Conservation (phyloP, 2,113 vertebrate genomes). For the Oryzias celebensis region DNA sequence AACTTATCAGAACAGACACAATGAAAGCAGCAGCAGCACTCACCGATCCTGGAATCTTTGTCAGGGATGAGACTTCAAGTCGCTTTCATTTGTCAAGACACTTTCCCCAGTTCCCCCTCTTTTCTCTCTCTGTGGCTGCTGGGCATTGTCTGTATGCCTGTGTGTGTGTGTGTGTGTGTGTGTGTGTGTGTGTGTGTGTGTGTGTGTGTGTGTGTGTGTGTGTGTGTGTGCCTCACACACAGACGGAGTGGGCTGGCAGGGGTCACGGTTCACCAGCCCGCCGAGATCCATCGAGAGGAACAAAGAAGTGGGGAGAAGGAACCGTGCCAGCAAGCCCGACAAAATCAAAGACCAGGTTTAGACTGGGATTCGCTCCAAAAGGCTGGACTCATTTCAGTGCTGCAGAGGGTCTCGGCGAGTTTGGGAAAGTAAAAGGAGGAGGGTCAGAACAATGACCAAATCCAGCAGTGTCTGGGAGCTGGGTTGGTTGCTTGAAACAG, state of each 20-base stretch:
- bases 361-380: constrained; percentile 74
- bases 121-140: constrained; percentile 37
- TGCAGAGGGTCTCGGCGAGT: constrained; percentile 45
- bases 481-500: constrained; percentile 50
- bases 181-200: constrained; percentile 26
- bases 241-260: constrained; percentile 76
- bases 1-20: constrained; percentile 72
- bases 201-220: background rate
- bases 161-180: constrained; percentile 21
- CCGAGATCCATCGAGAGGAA: constrained; percentile 77
- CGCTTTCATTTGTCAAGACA: constrained; percentile 51
- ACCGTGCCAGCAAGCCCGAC: constrained; percentile 57
- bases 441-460: constrained; percentile 65
- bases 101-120: constrained; percentile 16
- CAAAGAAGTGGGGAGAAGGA: constrained; percentile 71
- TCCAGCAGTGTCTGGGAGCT: constrained; percentile 58
- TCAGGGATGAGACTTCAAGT: constrained; percentile 77
- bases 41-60: constrained; percentile 72
- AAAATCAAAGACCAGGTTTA: constrained; percentile 81
- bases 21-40: constrained; percentile 51
- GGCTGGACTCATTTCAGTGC: constrained; percentile 53
- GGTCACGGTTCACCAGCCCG: constrained; percentile 74
- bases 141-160: constrained; percentile 55
- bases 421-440: constrained; percentile 6
- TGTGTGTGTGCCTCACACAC: constrained; percentile 59